phyloP scores from a whole-genome alignment of 2,797 vertebrate species.

The Periparus ater region DNA sequence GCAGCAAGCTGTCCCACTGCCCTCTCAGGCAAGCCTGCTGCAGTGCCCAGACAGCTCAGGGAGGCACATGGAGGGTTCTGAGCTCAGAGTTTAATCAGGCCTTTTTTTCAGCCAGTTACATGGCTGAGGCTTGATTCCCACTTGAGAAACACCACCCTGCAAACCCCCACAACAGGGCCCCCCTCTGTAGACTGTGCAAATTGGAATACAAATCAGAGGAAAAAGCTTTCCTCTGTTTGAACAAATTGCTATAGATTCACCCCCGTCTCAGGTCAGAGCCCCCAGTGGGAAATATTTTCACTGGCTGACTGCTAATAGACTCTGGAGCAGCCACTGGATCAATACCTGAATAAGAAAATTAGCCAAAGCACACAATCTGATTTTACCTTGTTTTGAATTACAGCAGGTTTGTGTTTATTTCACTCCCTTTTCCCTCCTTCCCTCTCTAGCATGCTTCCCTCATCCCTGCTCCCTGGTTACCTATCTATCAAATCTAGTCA shows the following conservation, averaged over 20 bases:
- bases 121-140: not conserved
- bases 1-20: not conserved
- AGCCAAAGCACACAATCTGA: conserved; percentile 77
- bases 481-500: conserved; percentile 68
- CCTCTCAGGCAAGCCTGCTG: not conserved
- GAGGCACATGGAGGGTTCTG: not conserved
- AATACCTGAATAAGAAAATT: conserved; percentile 79
- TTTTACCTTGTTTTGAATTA: conserved; percentile 75
- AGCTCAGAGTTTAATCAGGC: not conserved
- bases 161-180: not conserved
- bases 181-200: conserved; percentile 70
- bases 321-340: conserved; percentile 77
- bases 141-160: not conserved
- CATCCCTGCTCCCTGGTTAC: conserved; percentile 27
- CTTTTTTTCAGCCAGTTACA: not conserved
- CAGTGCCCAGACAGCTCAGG: not conserved
- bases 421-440: conserved; percentile 11
- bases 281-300: conserved; percentile 82
- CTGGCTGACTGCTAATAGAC: conserved; percentile 83
- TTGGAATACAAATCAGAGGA: conserved; percentile 81
- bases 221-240: conserved; percentile 79
- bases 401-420: conserved; percentile 63
- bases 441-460: not conserved
- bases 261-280: conserved; percentile 81
- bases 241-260: conserved; percentile 84